These are phyloP conservation scores for Cygnus buccinator DNA, from an alignment of 2,113 vertebrate species.

Conservation along the genomic window DNA sequence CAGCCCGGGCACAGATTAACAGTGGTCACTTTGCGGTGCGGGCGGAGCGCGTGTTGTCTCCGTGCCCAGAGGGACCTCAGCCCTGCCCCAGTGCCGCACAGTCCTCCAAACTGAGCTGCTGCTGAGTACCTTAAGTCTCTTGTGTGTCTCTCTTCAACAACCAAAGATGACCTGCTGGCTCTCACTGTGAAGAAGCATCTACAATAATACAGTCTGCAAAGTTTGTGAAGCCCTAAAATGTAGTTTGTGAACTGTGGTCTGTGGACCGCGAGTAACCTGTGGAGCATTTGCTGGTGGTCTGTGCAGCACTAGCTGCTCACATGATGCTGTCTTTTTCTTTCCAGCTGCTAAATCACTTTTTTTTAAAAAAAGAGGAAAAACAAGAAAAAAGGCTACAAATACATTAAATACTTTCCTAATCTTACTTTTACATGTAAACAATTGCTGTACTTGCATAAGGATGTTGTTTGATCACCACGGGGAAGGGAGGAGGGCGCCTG, in stretches of 20 bases:
- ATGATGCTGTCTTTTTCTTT: constrained; percentile 21
- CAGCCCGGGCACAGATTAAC: neutral
- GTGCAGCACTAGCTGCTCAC: constrained; percentile 12
- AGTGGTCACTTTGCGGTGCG: neutral
- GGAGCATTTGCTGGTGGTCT: constrained; percentile 11
- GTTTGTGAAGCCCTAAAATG: neutral
- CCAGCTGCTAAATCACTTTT: constrained; percentile 46
- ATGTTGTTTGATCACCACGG: constrained; percentile 19
- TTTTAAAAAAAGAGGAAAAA: neutral
- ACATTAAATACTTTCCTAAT: constrained; percentile 30
- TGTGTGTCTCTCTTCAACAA: constrained; percentile 11
- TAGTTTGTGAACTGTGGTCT: constrained; percentile 16
- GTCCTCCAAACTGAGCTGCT: neutral
- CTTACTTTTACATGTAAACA: constrained; percentile 54
- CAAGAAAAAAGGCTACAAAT: neutral
- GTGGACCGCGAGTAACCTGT: neutral
- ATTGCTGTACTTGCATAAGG: constrained; percentile 46
- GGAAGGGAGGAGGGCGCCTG: constrained; percentile 26
- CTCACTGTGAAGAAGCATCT: constrained; percentile 10
- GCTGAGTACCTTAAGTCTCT: neutral
- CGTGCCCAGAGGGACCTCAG: neutral
- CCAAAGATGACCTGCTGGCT: constrained; percentile 50
- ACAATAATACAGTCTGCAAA: neutral
- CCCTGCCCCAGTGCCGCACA: neutral
- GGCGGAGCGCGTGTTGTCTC: neutral